Percentiles rank a stretch among this genome's conserved stretches.
These are phyloP conservation scores for Drosophila malerkotliana DNA, from an alignment of 1,140 invertebrate genomes.

Conservation along the genomic window DNA sequence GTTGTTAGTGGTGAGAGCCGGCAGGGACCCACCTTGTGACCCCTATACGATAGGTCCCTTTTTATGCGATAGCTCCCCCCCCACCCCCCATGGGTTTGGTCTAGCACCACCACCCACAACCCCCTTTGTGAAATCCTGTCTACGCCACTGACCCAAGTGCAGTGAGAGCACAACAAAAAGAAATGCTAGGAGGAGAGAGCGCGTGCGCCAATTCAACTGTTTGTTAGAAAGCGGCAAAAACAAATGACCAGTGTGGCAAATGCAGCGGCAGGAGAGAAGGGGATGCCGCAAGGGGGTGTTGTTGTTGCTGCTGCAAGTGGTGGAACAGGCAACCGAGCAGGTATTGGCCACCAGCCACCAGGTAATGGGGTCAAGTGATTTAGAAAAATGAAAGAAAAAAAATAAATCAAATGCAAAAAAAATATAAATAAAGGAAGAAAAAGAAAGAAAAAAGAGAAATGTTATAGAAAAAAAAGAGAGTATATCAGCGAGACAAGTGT, in stretches of 20 bases:
- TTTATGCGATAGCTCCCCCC: too few species aligned
- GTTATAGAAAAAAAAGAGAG: slow-evolving; percentile 35
- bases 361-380: slow-evolving; percentile 81
- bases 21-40: too few species aligned
- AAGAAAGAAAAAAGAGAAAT: not conserved
- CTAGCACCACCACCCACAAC: not conserved
- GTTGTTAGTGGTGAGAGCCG: too few species aligned
- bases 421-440: not conserved
- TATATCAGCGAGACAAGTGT: slow-evolving; percentile 53
- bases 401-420: slow-evolving; percentile 40
- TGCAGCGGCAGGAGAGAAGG: not conserved
- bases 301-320: not conserved
- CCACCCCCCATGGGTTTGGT: too few species aligned
- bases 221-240: slow-evolving; percentile 79
- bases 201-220: slow-evolving; percentile 79
- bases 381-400: slow-evolving; percentile 54
- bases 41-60: too few species aligned
- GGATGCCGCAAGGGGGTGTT: not conserved
- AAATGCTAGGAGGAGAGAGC: slow-evolving; percentile 7
- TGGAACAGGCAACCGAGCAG: slow-evolving; percentile 28
- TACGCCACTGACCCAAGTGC: slow-evolving; percentile 21
- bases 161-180: slow-evolving; percentile 2
- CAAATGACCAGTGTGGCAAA: slow-evolving; percentile 65
- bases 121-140: not conserved
- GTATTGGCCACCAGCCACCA: slow-evolving; percentile 62